Evolutionary conservation across 2,888 invertebrate genomes (phyloP), one percentile per base, ranked within the genome.

Genomic region (Nysson spinosus): DNA sequence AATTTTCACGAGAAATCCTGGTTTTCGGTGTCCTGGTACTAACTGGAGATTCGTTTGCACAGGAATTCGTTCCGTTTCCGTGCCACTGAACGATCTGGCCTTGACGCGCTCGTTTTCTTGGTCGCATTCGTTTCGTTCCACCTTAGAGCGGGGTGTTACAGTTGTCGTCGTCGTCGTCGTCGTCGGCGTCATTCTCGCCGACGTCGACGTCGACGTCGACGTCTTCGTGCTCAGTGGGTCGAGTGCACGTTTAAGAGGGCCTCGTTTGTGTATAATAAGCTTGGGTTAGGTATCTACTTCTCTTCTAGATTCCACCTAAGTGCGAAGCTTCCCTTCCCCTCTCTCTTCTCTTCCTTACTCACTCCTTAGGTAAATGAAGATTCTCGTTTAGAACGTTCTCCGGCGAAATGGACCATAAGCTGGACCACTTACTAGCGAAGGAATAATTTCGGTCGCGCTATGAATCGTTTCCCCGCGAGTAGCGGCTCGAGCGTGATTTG

Each of bases 251-350:
- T 63, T 56, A 58, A 70, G 73, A 49, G 62, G 43, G 16, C 49
- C 57, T 75, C 67, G 62, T 75, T 76, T 75, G 73, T 67, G 73
- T 70, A 72, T 73, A 72, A 75, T 69, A 75, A 75, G 67, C 61
- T 56, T 44, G 24, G 63, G 62, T 46, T 65, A 63, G 65, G 28
- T 69, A 75, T 72, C 69, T 56, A 20, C 64, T 46, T 64, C 50
- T 61, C 62, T 56, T 60, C 47, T 74, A 58, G 50, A 11, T 60
- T 60, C 44, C 55, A 52, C 44, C 69, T 66, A 64, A 69, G 65
- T 63, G 57, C 46, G 37, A 52, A 40, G 56, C 54, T 1, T 42
- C 30, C 22, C 19, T 5, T 16, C 1, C 32, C 20, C 24, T 7
- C 20, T 9, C 2, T 12, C 6, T n/a, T 3, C 20, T 7, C 24